Conservation (phyloP, 2,113 vertebrate genomes). For the Daubentonia madagascariensis region DNA sequence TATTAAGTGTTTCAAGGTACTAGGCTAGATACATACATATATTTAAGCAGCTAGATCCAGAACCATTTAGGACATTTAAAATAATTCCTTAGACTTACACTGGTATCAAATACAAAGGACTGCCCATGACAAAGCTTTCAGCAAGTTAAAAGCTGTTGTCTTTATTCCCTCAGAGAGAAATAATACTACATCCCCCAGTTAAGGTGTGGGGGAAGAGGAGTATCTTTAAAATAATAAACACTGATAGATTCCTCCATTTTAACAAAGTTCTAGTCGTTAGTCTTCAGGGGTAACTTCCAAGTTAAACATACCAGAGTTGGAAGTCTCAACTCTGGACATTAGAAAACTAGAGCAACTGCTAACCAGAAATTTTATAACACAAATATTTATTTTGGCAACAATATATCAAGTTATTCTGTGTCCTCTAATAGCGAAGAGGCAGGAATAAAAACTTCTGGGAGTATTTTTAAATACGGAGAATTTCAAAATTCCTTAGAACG, state of each 20-base stretch:
- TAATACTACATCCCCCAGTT: constrained; percentile 2
- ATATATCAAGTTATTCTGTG: constrained; percentile 27
- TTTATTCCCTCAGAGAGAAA: neutral
- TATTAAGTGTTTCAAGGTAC: neutral
- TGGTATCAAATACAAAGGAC: neutral
- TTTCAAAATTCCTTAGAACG: constrained; percentile 43
- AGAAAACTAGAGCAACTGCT: constrained; percentile 46
- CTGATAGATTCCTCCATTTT: neutral
- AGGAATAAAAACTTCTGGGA: constrained; percentile 7
- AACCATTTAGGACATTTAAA: constrained; percentile 21
- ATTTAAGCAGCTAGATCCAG: constrained; percentile 27
- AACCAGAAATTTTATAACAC: constrained; percentile 55
- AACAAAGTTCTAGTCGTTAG: constrained; percentile 9
- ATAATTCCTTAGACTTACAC: neutral
- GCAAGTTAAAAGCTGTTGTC: neutral
- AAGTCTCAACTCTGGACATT: constrained; percentile 20
- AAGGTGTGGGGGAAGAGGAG: neutral
- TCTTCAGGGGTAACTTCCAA: constrained; percentile 59
- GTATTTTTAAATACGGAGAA: neutral
- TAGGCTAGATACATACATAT: neutral
- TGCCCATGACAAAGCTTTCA: neutral
- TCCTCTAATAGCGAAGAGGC: neutral
- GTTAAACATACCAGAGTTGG: constrained; percentile 28
- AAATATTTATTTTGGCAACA: constrained; percentile 49
- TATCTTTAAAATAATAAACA: constrained; percentile 2